Percentiles rank a stretch among this genome's conserved stretches.
Conservation (phyloP, 2,797 vertebrate species). For the Anisognathus igniventris region DNA sequence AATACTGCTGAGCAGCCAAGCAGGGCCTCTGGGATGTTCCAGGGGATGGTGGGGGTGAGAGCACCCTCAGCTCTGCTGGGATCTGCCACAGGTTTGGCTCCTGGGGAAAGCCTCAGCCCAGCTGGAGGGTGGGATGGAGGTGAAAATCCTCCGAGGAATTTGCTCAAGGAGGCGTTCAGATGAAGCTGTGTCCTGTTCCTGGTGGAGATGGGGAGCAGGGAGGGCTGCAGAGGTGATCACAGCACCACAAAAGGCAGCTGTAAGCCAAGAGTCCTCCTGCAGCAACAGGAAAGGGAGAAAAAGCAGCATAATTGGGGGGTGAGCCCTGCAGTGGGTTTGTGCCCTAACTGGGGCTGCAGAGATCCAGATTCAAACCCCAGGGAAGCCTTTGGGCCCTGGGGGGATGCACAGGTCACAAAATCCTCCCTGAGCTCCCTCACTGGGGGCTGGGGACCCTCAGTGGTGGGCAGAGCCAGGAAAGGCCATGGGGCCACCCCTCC, state of each 20-base stretch:
- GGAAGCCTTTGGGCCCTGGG: accelerated
- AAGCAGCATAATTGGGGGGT: not conserved
- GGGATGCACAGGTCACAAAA: not conserved
- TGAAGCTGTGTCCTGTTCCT: not conserved
- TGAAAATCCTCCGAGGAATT: not conserved
- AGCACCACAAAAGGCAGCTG: not conserved
- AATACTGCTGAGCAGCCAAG: not conserved
- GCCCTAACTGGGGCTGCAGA: not conserved
- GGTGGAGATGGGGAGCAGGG: accelerated
- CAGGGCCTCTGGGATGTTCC: not conserved
- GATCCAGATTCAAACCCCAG: not conserved
- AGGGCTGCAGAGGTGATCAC: not conserved
- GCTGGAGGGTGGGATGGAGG: not conserved
- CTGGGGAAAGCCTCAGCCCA: not conserved
- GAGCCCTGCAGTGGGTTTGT: not conserved
- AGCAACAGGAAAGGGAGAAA: not conserved
- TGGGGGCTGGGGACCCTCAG: not conserved
- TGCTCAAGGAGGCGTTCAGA: not conserved
- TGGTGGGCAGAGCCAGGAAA: not conserved
- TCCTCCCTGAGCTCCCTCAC: not conserved
- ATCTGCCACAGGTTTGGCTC: not conserved
- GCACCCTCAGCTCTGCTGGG: not conserved
- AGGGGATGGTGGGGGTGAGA: accelerated
- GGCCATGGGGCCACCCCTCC: accelerated
- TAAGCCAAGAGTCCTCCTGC: not conserved